These are phyloP conservation scores for Eutolmus rufibarbis DNA, from an alignment of 2,888 invertebrate species.

Conservation along the genomic window DNA sequence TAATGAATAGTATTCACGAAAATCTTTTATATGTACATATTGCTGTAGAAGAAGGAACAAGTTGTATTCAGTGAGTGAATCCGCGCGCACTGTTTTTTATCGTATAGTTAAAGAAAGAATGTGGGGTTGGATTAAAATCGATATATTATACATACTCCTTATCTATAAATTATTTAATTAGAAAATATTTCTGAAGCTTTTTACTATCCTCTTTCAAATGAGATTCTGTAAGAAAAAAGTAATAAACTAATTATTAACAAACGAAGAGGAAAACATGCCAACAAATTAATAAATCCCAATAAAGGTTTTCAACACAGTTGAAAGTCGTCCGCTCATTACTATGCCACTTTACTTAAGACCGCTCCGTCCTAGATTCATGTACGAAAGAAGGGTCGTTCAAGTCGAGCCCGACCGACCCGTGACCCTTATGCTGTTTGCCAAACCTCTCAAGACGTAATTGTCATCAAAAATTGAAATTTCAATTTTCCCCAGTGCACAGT, in stretches of 20 bases:
- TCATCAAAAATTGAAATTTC: conserved; percentile 7
- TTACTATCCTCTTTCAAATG: too few relatives aligned
- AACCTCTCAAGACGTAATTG: background rate
- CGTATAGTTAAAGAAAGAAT: too few relatives aligned
- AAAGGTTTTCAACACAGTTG: background rate
- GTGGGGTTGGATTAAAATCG: too few relatives aligned
- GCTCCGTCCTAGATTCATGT: background rate
- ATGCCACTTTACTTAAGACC: background rate
- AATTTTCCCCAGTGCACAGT: background rate
- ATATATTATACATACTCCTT: too few relatives aligned
- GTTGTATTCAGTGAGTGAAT: too few relatives aligned
- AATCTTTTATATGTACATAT: too few relatives aligned
- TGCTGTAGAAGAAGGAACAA: too few relatives aligned
- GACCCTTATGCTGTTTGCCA: background rate
- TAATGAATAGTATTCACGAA: too few relatives aligned
- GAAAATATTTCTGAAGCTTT: too few relatives aligned
- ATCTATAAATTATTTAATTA: too few relatives aligned
- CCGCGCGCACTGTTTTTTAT: too few relatives aligned
- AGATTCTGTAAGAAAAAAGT: too few relatives aligned
- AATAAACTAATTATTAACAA: background rate
- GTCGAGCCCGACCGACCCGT: background rate
- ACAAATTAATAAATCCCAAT: background rate
- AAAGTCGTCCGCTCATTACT: background rate
- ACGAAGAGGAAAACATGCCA: background rate
- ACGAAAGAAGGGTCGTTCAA: background rate